phyloP scores from a whole-genome alignment of 2,888 invertebrate species.

The Odontomyia ornata region DNA sequence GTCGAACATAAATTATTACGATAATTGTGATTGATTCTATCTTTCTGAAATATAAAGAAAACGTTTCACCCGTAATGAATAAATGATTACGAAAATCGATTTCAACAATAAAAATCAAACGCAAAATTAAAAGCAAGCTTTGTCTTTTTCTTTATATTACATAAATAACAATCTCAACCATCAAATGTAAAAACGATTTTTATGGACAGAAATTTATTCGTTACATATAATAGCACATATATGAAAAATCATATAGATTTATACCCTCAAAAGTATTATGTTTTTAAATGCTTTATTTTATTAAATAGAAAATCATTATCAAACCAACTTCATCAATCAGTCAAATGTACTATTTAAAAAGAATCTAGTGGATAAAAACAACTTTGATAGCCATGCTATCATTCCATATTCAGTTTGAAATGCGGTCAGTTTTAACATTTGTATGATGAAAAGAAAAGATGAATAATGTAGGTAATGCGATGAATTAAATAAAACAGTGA shows the following conservation, averaged over 20 bases:
- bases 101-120: too few species aligned
- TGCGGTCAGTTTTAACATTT: background rate
- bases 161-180: too few species aligned
- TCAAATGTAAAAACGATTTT: too few species aligned
- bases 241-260: background rate
- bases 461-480: background rate
- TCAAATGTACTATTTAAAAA: background rate
- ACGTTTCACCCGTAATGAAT: too few species aligned
- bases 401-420: background rate
- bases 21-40: too few species aligned
- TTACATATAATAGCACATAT: background rate
- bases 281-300: too few species aligned
- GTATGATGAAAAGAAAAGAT: background rate
- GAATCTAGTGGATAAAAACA: background rate
- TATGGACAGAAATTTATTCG: background rate
- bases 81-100: too few species aligned
- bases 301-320: background rate
- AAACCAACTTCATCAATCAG: background rate
- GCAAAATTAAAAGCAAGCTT: too few species aligned
- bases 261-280: background rate
- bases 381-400: background rate
- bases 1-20: too few species aligned
- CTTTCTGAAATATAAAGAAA: too few species aligned
- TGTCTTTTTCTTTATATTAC: too few species aligned
- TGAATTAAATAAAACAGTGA: background rate